Evolutionary conservation across 2,888 invertebrate species (phyloP).

Genomic region (Pristionchus maxplancki): DNA sequence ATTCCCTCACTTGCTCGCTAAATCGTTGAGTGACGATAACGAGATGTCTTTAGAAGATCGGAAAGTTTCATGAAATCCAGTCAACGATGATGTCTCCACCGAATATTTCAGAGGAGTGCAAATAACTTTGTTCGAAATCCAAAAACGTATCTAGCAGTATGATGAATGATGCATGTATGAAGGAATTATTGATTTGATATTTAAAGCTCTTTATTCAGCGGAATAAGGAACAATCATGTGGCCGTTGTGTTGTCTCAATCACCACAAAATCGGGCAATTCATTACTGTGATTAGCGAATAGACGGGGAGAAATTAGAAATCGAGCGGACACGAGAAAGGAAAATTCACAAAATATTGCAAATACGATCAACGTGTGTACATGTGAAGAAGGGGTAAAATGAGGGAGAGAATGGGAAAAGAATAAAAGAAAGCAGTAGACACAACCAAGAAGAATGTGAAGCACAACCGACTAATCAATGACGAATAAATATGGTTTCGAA

Average conservation of each 20-base stretch:
- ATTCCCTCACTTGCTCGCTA: no score
- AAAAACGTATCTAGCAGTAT: no score
- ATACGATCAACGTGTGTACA: conserved; percentile 43
- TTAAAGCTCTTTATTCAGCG: conserved; percentile 39
- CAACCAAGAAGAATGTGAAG: conserved; percentile 12
- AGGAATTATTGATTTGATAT: neutral
- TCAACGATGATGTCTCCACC: no score
- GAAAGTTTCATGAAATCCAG: no score
- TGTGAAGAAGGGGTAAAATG: neutral
- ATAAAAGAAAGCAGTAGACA: neutral
- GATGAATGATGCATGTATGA: no score
- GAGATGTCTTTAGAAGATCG: no score
- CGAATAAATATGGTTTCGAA: conserved; percentile 38
- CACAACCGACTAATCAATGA: conserved; percentile 25
- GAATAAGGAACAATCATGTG: conserved; percentile 39
- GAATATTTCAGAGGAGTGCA: no score
- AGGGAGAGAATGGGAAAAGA: neutral
- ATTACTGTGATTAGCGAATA: conserved; percentile 28
- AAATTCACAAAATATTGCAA: conserved; percentile 40
- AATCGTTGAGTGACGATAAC: no score
- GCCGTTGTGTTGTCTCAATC: conserved; percentile 1
- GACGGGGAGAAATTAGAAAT: neutral
- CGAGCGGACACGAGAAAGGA: conserved; percentile 20
- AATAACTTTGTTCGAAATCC: no score
- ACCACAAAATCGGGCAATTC: neutral